Conservation (phyloP, 1,140 invertebrate species). For the Oryctes rhinoceros region DNA sequence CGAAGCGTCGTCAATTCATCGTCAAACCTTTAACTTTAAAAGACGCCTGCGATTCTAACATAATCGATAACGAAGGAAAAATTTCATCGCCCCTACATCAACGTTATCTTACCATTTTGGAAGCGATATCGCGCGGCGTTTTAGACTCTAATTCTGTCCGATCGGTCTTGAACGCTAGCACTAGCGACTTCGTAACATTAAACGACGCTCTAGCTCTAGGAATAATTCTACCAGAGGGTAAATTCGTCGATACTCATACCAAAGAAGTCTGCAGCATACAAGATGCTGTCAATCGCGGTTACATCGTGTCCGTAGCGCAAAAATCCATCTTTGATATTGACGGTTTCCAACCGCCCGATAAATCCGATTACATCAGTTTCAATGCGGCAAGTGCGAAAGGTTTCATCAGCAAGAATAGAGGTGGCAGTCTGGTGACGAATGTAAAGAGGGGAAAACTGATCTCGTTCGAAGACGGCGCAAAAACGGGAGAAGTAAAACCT, state of each 20-base stretch:
- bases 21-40: slow-evolving; percentile 90
- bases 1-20: slow-evolving; percentile 79
- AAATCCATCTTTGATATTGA: slow-evolving; percentile 93
- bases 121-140: slow-evolving; percentile 85
- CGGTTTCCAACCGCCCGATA: slow-evolving; percentile 85
- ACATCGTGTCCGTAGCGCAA: slow-evolving; percentile 87
- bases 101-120: slow-evolving; percentile 78
- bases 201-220: slow-evolving; percentile 82
- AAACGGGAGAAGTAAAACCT: slow-evolving; percentile 72
- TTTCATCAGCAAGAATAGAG: slow-evolving; percentile 77
- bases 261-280: slow-evolving; percentile 76
- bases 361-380: slow-evolving; percentile 84
- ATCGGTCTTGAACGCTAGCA: slow-evolving; percentile 82
- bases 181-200: slow-evolving; percentile 82
- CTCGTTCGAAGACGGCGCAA: slow-evolving; percentile 73
- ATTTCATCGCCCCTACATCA: slow-evolving; percentile 83
- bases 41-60: slow-evolving; percentile 82
- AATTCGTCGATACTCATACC: slow-evolving; percentile 76
- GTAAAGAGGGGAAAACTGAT: slow-evolving; percentile 77
- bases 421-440: slow-evolving; percentile 77
- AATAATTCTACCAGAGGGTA: slow-evolving; percentile 77
- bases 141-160: slow-evolving; percentile 83
- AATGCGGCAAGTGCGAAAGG: slow-evolving; percentile 85
- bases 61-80: slow-evolving; percentile 80
- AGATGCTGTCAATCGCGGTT: slow-evolving; percentile 85